Percentiles rank a stretch among this genome's conserved stretches.
Evolutionary conservation across 2,888 invertebrate genomes (phyloP).

Genomic region (Lasioglossum villosulum): DNA sequence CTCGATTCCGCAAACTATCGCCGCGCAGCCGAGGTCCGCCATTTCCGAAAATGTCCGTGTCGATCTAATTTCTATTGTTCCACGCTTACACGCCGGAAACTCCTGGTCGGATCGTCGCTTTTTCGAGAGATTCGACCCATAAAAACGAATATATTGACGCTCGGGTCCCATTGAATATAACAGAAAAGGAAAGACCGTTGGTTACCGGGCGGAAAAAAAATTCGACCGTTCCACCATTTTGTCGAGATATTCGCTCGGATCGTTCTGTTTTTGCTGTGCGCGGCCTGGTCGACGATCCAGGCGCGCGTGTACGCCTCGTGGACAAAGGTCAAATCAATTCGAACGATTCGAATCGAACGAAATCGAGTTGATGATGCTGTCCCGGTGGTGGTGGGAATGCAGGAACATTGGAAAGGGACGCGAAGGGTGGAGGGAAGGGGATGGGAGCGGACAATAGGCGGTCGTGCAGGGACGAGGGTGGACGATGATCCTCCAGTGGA

Average conservation of each 20-base stretch:
- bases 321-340: slow-evolving; percentile 70
- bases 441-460: not conserved
- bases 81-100: not conserved
- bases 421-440: not conserved
- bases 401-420: not conserved
- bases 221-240: slow-evolving; percentile 27
- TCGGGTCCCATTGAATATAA: slow-evolving; percentile 25
- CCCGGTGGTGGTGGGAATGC: not conserved
- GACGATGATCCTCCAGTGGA: slow-evolving; percentile 64
- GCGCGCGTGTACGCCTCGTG: slow-evolving; percentile 41
- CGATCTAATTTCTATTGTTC: slow-evolving; percentile 31
- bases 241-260: slow-evolving; percentile 44
- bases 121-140: slow-evolving; percentile 11
- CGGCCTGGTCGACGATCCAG: slow-evolving; percentile 22
- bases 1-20: not conserved
- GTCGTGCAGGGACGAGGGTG: slow-evolving; percentile 10
- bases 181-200: slow-evolving; percentile 27
- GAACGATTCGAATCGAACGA: slow-evolving; percentile 59
- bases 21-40: not conserved
- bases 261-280: slow-evolving; percentile 6
- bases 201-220: slow-evolving; percentile 35
- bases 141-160: slow-evolving; percentile 27
- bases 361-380: slow-evolving; percentile 66
- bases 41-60: slow-evolving; percentile 14
- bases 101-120: not conserved